Evolutionary conservation across 2,888 invertebrate species (phyloP), one percentile per base, ranked within the genome.

Genomic region (Tenthredo mesomela): DNA sequence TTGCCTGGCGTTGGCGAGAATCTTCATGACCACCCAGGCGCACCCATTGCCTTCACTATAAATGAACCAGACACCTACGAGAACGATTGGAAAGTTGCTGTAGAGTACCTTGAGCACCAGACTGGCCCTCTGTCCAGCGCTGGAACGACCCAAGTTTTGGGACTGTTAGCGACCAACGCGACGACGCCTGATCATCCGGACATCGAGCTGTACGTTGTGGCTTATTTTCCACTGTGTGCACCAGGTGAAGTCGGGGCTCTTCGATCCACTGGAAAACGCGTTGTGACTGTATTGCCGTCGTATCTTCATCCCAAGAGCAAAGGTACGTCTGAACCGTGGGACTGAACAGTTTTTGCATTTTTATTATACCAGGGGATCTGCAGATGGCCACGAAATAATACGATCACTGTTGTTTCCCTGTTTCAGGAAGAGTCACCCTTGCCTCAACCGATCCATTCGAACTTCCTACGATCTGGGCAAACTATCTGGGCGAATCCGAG

Each of bases 391-490:
- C 96, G 0, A 94, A n/a, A 25, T 37, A 2, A 43, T 10, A 9
- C 7, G n/a, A 25, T 18, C 37, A n/a, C 9, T 21, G 7, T 0
- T 37, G 9, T 73, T 58, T 61, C 21, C 21, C 18, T 78, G 54
- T 65, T 86, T n/a, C 84, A 92, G 92, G 92, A 0, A 94, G 94
- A 89, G 88, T 96, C 4, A 94, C 95, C 7, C 94, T 98, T 29
- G 94, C 94, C 71, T 95, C 96, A 0, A 94, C 94, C 1, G 94
- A 97, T 92, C 97, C 97, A 0, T 89, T 94, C n/a, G 94, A 95
- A 9, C 94, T 95, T 54, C 97, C 97, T 0, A 87, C 95, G 10
- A 96, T 98, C 93, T 95, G 96, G 90, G 96, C 97, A 0, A 97
- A 97, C 93, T 98, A 98, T 93, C 94, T 97, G 88, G 93, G 94